Evolutionary conservation across 1,140 invertebrate genomes (phyloP).

Genomic region (Oedothorax gibbosus): DNA sequence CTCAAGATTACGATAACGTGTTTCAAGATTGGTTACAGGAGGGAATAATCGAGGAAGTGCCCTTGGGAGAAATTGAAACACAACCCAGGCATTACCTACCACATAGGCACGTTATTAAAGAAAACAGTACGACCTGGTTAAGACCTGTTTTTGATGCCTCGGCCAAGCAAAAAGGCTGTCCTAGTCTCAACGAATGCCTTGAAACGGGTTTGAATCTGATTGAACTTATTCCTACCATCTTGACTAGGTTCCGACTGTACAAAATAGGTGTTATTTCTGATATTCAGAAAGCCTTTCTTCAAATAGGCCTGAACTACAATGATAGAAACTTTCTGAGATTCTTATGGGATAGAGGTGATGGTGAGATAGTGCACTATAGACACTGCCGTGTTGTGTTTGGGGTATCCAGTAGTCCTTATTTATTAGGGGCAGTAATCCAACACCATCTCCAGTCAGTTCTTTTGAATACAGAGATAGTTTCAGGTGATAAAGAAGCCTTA

Average conservation of each 20-base stretch:
- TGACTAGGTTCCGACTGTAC: background rate
- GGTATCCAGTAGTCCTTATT: too few relatives aligned
- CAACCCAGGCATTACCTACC: constrained; percentile 65
- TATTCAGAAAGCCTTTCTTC: background rate
- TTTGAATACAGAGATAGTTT: too few relatives aligned
- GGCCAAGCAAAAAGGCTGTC: background rate
- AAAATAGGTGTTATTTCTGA: background rate
- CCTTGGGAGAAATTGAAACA: constrained; percentile 53
- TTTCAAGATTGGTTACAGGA: constrained; percentile 65
- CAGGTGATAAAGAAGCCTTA: too few relatives aligned
- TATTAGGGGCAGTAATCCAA: too few relatives aligned
- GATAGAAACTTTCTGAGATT: background rate
- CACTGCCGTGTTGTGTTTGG: too few relatives aligned
- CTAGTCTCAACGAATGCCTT: background rate
- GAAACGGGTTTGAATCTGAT: background rate
- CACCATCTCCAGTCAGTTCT: too few relatives aligned
- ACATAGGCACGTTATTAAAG: constrained; percentile 61
- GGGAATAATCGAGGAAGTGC: constrained; percentile 65
- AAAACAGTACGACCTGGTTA: constrained; percentile 59
- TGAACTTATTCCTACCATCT: background rate
- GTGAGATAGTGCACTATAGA: too few relatives aligned
- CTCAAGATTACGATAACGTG: constrained; percentile 65
- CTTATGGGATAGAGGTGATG: background rate
- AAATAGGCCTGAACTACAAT: background rate
- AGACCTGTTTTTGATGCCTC: constrained; percentile 34